Evolutionary conservation across 2,797 vertebrate genomes (phyloP), one percentile per base, ranked within the genome.

Genomic region (Channallabes apus): DNA sequence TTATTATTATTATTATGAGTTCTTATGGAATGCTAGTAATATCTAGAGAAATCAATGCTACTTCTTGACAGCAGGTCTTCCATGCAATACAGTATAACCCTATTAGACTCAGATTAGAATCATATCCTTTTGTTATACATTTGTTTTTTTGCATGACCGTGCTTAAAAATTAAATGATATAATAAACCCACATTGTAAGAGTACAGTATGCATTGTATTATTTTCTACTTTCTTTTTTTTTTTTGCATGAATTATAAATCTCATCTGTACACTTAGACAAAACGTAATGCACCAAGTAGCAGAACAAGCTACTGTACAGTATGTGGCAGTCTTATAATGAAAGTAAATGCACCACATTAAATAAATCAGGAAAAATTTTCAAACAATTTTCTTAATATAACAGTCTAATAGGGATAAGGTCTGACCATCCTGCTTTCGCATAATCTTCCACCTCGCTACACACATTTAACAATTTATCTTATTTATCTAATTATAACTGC

Each of bases 401-500:
- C 59, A 27, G 77, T 80, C 78, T 80, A 65, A 80, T 64, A 80
- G 78, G 61, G 78, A 65, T 65, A 29, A 80, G 29, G 8, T 65
- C 61, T 65, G 15, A 65, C 17, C 61, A 24, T 6, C 59, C 24
- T 80, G 59, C 78, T 64, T 80, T 61, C 18, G 27, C 59, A 29
- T 76, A 78, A 0, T 61, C 58, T 18, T 62, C 8, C 56, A 35
- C 56, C 9, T 22, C 56, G 20, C 22, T 78, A 8, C 54, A 1
- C 54, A 61, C 29, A 29, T 75, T n/a, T 73, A n/a, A n/a, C 24
- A n/a, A 12, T 12, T 51, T 35, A 51, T 58, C 12, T 61, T 3
- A 11, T 11, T 56, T 14, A 15, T 68, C 35, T 35, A 35, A 35
- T 35, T 35, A 6, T 51, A 24, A 24, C 2, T 32, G 18, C 2